A percentile compares a stretch with the other conserved stretches of the same genome.
These are phyloP conservation scores for Polydrusus cervinus DNA, from an alignment of 2,888 invertebrate genomes.

Conservation along the genomic window DNA sequence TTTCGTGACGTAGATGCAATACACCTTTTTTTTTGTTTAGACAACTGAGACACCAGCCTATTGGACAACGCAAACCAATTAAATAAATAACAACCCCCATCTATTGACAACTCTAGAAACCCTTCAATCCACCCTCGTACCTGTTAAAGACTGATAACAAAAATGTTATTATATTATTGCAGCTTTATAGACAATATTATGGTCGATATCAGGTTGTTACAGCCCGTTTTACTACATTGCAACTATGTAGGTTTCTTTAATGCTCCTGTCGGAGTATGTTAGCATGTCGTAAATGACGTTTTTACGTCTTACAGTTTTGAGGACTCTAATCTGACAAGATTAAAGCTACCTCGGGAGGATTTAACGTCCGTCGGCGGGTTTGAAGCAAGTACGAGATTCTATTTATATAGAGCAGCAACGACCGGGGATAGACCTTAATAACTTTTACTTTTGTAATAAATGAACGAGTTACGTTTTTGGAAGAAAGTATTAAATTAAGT, in stretches of 20 bases:
- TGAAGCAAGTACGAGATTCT: background rate
- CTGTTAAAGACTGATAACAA: too few relatives aligned
- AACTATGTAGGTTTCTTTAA: background rate
- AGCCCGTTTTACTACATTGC: background rate
- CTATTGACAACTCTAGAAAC: too few relatives aligned
- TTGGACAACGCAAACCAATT: too few relatives aligned
- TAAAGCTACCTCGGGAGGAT: background rate
- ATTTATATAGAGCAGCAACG: background rate
- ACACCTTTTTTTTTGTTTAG: too few relatives aligned
- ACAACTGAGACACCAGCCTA: too few relatives aligned
- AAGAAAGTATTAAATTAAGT: too few relatives aligned
- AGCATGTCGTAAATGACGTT: background rate
- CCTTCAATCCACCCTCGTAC: too few relatives aligned
- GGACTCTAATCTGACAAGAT: slow-evolving; percentile 5
- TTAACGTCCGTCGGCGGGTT: background rate
- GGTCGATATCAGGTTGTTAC: background rate
- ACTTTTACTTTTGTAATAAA: background rate
- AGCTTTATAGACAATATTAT: too few relatives aligned
- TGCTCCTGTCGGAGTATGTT: background rate
- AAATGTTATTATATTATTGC: too few relatives aligned
- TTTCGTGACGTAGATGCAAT: too few relatives aligned
- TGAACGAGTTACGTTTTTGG: too few relatives aligned
- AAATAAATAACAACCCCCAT: too few relatives aligned
- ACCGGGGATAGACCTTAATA: background rate
- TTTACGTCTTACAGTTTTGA: background rate